Evolutionary conservation across 2,888 invertebrate genomes (phyloP).

Genomic region (Eutolmus rufibarbis): DNA sequence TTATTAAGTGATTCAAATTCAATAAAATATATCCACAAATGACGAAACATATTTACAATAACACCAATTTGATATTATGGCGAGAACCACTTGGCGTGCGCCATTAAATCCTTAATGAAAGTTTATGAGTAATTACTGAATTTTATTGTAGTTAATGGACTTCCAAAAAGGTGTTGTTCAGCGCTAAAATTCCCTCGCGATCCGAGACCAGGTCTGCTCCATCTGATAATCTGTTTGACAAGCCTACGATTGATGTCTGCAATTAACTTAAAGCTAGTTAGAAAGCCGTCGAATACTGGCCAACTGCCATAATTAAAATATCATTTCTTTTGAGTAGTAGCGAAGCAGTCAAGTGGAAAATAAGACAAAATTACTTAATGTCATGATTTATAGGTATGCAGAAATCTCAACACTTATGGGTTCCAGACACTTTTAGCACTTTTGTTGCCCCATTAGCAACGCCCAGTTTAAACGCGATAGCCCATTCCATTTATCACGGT

Average conservation of each 20-base stretch:
- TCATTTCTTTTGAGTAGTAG: neutral
- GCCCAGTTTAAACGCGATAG: neutral
- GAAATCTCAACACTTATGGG: conserved; percentile 11
- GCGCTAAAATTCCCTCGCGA: neutral
- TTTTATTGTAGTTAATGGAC: neutral
- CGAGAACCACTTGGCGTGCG: neutral
- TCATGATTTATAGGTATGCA: conserved; percentile 3
- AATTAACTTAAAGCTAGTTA: conserved; percentile 3
- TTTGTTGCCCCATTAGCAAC: neutral
- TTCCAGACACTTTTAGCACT: neutral
- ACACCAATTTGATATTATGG: neutral
- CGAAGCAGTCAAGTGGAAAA: conserved; percentile 15
- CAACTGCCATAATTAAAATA: conserved; percentile 6
- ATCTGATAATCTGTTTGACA: neutral
- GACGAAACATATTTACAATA: no score
- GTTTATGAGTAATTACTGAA: neutral
- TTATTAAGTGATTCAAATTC: neutral
- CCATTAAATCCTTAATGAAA: neutral
- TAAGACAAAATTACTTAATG: conserved; percentile 22
- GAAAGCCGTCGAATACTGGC: neutral
- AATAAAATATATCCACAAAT: neutral
- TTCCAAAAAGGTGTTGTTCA: neutral
- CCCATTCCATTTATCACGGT: neutral
- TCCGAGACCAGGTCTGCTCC: neutral
- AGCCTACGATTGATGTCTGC: neutral